phyloP scores from a whole-genome alignment of 2,797 vertebrate genomes.

The Danio aesculapii region DNA sequence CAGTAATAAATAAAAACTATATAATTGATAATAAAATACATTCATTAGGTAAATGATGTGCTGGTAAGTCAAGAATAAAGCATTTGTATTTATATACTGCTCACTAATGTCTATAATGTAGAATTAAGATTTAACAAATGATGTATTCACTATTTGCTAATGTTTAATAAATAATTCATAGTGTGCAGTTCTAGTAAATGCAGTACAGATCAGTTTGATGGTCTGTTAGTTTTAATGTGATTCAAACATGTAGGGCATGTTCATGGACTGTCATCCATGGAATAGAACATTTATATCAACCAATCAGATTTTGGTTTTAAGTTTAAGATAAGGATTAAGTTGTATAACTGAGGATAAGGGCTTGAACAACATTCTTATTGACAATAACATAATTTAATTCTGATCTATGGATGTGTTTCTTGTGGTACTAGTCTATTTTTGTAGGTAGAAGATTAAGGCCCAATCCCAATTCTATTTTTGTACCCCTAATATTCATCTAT shows the following conservation, averaged over 20 bases:
- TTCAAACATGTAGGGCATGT: background rate
- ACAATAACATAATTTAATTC: background rate
- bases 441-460: background rate
- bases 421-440: background rate
- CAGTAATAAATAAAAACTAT: too few relatives aligned
- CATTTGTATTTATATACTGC: too few relatives aligned
- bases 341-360: background rate
- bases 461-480: too few relatives aligned
- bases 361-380: background rate
- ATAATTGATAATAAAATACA: too few relatives aligned
- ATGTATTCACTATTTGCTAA: too few relatives aligned
- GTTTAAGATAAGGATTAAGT: slow-evolving; percentile 2
- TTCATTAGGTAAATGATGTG: too few relatives aligned
- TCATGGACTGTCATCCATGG: background rate
- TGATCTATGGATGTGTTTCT: background rate
- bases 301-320: background rate
- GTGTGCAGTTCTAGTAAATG: too few relatives aligned
- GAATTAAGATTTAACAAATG: too few relatives aligned
- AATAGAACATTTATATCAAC: background rate
- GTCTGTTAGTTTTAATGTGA: background rate
- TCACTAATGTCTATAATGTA: too few relatives aligned
- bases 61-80: too few relatives aligned
- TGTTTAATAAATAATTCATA: too few relatives aligned
- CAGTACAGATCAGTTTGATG: background rate
- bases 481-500: too few relatives aligned